Base-by-base conservation (phyloP, 2,797 vertebrate species). In the Momotus momota region DNA sequence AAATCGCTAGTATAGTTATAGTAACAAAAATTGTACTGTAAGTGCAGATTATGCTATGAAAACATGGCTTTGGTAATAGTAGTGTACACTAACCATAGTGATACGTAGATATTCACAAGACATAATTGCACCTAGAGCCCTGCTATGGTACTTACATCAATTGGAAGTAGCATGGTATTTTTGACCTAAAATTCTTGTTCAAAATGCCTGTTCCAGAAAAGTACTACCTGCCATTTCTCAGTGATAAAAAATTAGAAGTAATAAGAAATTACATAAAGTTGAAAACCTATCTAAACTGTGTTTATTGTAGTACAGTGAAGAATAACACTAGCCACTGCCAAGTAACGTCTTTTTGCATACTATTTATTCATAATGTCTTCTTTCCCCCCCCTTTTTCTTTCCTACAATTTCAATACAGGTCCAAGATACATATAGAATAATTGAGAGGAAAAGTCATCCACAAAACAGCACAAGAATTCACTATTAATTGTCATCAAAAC, bases 141-240 rank as follows among this genome's bases (percentile, higher is more conserved):
- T 66, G 40, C 22, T 54, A 26, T 1, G 0, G 8, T 12, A 43
- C 8, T 43, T 35, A 29, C 2, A 54, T 29, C 21, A 38, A 23
- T 61, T 17, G 70, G 38, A 66, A 61, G 57, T 6, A 64, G 21
- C 7, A n/a, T 7, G 13, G 4, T n/a, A 57, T 31, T 69, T 73
- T 45, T 48, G 6, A 83, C 6, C 13, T 27, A 11, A 65, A 81
- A 45, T 13, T 41, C n/a, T 26, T 45, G 21, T 7, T 27, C 52
- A 88, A 81, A 79, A 67, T 31, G 12, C 5, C 38, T 74, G 10
- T 6, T 67, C 35, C 45, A 90, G 8, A 26, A 26, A 29, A 81
- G 4, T 8, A 43, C 17, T 45, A 48, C 17, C 22, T 75, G 35
- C 7, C 29, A 70, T 27, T 73, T 15, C 18, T 31, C 2, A 6